Evolutionary conservation across 2,797 vertebrate species (phyloP), one percentile per base, ranked within the genome.

Genomic region (Enteromius paludinosus): DNA sequence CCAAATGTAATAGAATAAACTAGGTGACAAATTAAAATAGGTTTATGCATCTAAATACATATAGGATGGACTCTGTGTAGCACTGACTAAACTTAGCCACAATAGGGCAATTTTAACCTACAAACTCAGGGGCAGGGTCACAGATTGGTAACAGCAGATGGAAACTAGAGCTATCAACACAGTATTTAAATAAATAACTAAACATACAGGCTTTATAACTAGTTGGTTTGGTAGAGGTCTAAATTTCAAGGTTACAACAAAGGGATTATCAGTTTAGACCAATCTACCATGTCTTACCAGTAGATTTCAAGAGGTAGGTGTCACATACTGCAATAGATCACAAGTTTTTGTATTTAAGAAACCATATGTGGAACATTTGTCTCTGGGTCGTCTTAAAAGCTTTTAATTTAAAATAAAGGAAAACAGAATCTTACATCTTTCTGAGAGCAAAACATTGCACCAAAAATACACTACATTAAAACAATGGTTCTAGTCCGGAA

Each of bases 231-330:
- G 35, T 69, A 41, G n/a, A 41, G 23, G 17, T 25, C 17, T 43
- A 59, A 41, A 28, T 35, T 45, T 38, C 15, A 62, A 35, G 15
- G 35, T 61, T 20, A 66, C 20, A 72, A 30, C 54, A 72, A 72
- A 25, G 2, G 41, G 18, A 54, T 62, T 52, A 59, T 81, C 18
- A 14, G 20, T 43, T 72, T 49, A 80, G 28, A 30, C 45, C 7
- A 9, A 14, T 54, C 49, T 28, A 70, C 45, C 30, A n/a, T 43
- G 61, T 15, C 43, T 81, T 84, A 68, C 56, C 83, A 79, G 77
- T 84, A 79, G 77, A 47, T 68, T 72, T 74, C 30, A 59, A 79
- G 85, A 87, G 87, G 87, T 86, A 83, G 85, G 83, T 65, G 72
- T 79, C 72, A 79, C 47, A 75, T 83, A 82, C 80, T 82, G 79